phyloP scores from a whole-genome alignment of 1,140 invertebrate species.

The Lutraria rhynchaena region DNA sequence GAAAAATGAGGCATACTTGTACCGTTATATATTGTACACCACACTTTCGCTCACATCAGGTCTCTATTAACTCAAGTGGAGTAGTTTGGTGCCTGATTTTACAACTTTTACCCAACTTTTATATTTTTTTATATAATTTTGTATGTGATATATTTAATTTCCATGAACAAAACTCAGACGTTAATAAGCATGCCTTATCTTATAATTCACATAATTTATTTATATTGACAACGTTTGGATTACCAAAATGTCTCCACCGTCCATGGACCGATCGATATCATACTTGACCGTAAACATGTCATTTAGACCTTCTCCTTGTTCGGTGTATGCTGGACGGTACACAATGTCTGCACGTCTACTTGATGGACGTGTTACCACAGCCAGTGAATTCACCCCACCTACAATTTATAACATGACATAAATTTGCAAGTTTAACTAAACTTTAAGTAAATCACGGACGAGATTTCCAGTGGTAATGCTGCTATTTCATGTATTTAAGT shows the following conservation, averaged over 20 bases:
- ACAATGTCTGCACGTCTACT: slow-evolving; percentile 65
- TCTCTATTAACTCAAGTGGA: too few species aligned
- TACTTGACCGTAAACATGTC: slow-evolving; percentile 73
- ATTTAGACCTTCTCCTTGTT: slow-evolving; percentile 65
- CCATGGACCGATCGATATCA: slow-evolving; percentile 69
- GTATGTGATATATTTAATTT: too few species aligned
- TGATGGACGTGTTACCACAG: slow-evolving; percentile 52
- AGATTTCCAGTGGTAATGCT: background rate
- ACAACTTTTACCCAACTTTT: too few species aligned
- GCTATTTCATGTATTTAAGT: background rate
- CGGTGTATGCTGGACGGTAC: slow-evolving; percentile 58
- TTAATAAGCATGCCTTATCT: too few species aligned
- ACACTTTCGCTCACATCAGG: too few species aligned
- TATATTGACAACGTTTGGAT: too few species aligned
- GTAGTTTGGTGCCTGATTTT: too few species aligned
- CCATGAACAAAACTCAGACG: too few species aligned
- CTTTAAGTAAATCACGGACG: background rate
- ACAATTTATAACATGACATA: background rate
- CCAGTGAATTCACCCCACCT: background rate
- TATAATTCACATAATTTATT: too few species aligned
- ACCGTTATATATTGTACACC: too few species aligned
- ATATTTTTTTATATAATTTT: too few species aligned
- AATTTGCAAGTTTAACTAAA: background rate
- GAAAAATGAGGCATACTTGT: too few species aligned
- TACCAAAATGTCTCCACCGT: slow-evolving; percentile 74